Base-by-base conservation (phyloP, 2,888 invertebrate species). In the Stramonita haemastoma region DNA sequence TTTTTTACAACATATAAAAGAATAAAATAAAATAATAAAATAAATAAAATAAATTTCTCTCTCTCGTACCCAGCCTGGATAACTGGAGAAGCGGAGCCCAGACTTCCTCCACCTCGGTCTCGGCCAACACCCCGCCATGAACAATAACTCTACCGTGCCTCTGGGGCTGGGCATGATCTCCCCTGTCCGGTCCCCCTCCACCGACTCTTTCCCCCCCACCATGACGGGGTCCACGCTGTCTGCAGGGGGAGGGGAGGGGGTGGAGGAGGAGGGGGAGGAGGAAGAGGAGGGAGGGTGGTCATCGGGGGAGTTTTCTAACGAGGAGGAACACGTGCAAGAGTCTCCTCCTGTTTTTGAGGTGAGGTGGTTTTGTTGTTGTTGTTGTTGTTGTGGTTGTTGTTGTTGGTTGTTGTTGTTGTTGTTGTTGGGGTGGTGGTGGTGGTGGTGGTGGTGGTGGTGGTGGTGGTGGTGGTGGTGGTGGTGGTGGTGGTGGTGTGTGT, bases 291-390 rank as follows among this genome's bases (percentile, higher is more conserved):
- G 94, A 8, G 98, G 98, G 94, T 98, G 98, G 98, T 98, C 98
- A 93, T 98, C 98, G 1, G 98, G 98, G 95, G 98, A 98, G 94
- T 98, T 98, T 91, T 98, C 98, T 6, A 94, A 94, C 73, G 94
- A 94, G 56, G 94, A 94, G 60, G 92, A 92, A 66, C 92, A 92
- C 60, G n/a, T 57, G 11, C 91, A 91, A 34, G 91, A 91, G 57
- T 92, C 93, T 79, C 90, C 91, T n/a, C 89, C 91, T 19, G 90
- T 84, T 22, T 91, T 92, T 89, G 91, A 92, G 90, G 92, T 91
- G 26, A 87, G 77, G 15, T 60, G 77, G 15, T 60, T 60, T 60
- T 60, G 15, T 60, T 60, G 8, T 13, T 57, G 15, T 57, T 57
- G 15, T 57, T 57, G 15, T 57, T 57, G 15, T 57, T 57, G 15